Evolutionary conservation across 1,140 invertebrate species (phyloP).

Genomic region (Rhyacophila brunnea): DNA sequence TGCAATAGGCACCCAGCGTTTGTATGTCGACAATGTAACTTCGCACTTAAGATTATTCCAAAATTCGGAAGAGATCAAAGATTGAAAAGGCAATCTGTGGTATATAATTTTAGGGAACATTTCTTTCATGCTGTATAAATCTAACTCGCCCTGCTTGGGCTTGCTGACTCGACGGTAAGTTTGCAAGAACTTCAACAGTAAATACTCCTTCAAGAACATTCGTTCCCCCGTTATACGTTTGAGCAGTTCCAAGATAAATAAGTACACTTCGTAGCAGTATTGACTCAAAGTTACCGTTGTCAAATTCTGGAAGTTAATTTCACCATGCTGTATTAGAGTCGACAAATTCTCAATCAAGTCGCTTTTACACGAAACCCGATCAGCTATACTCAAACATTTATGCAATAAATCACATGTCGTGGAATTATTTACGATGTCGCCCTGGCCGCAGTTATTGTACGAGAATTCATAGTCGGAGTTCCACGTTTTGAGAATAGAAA

Average conservation of each 20-base stretch:
- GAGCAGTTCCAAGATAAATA: slow-evolving; percentile 48
- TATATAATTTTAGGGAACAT: slow-evolving; percentile 53
- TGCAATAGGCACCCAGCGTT: slow-evolving; percentile 49
- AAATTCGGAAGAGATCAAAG: slow-evolving; percentile 50
- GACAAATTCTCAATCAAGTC: slow-evolving; percentile 46
- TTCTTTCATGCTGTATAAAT: slow-evolving; percentile 51
- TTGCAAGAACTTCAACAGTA: slow-evolving; percentile 49
- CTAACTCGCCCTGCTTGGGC: slow-evolving; percentile 52
- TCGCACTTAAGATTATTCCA: slow-evolving; percentile 53
- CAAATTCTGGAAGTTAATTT: slow-evolving; percentile 47
- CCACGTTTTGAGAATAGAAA: slow-evolving; percentile 49
- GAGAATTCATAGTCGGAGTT: slow-evolving; percentile 46
- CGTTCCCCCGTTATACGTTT: slow-evolving; percentile 38
- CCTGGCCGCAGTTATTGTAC: slow-evolving; percentile 41
- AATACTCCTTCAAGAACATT: slow-evolving; percentile 46
- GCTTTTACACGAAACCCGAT: slow-evolving; percentile 46
- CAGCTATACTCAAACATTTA: slow-evolving; percentile 45
- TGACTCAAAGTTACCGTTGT: slow-evolving; percentile 46
- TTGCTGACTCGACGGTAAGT: slow-evolving; percentile 46
- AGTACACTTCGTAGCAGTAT: slow-evolving; percentile 52
- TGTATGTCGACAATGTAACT: slow-evolving; percentile 52
- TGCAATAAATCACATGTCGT: slow-evolving; percentile 38
- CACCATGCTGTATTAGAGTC: slow-evolving; percentile 52
- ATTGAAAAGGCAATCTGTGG: slow-evolving; percentile 49
- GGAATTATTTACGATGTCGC: slow-evolving; percentile 37